Evolutionary conservation across 2,113 vertebrate genomes (phyloP).

Genomic region (Bufo gargarizans): DNA sequence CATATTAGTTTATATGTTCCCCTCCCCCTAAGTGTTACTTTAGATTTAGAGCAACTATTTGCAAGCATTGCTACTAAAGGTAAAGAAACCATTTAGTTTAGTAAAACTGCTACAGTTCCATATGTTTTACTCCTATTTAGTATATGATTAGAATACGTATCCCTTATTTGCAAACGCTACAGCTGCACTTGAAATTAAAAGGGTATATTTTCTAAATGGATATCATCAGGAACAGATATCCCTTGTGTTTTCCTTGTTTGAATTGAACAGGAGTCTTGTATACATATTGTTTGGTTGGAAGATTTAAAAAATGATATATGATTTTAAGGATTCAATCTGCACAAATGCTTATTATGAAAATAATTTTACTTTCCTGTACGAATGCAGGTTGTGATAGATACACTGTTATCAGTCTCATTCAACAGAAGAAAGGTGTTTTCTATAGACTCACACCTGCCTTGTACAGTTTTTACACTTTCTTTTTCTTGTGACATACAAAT

Average conservation of each 20-base stretch:
- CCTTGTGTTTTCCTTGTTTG: not conserved
- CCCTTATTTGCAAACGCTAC: no score
- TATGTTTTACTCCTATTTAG: no score
- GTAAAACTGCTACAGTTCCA: no score
- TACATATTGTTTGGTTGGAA: not conserved
- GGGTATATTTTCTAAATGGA: not conserved
- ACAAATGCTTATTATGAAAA: not conserved
- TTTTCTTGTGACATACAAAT: not conserved
- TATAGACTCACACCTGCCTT: not conserved
- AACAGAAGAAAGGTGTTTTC: not conserved
- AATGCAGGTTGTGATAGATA: not conserved
- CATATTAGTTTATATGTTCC: no score
- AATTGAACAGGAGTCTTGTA: not conserved
- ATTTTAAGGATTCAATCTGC: not conserved
- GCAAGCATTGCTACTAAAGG: no score
- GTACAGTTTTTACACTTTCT: not conserved
- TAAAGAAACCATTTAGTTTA: no score
- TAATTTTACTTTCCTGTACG: not conserved
- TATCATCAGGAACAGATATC: not conserved
- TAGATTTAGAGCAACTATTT: no score
- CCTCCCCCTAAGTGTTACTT: no score
- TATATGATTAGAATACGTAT: no score
- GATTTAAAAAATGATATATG: not conserved
- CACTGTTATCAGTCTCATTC: not conserved
- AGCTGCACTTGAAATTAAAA: not conserved